A percentile compares a stretch with the other conserved stretches of the same genome.
phyloP scores from a whole-genome alignment of 2,113 vertebrate genomes.

The Trinectes maculatus region DNA sequence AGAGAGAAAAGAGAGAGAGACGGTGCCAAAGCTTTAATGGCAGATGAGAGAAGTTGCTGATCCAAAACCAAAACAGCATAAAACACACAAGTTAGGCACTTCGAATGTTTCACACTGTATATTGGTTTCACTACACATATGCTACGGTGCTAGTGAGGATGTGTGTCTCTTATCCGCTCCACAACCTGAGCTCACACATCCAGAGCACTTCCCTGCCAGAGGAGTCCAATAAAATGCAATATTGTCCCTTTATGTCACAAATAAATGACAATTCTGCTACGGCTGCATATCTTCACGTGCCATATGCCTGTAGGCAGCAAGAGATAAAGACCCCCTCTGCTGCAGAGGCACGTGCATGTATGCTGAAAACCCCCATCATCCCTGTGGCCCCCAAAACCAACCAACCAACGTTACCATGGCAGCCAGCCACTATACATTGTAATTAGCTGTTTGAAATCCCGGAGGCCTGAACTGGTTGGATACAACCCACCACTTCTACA shows the following conservation, averaged over 20 bases:
- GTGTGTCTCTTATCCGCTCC: conserved; percentile 38
- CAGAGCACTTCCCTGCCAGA: conserved; percentile 16
- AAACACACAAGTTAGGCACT: conserved; percentile 3
- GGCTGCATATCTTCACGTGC: conserved; percentile 66
- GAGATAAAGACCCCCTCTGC: conserved; percentile 53
- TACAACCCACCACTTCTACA: conserved; percentile 49
- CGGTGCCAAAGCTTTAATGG: conserved; percentile 4
- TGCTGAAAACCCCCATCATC: conserved; percentile 5
- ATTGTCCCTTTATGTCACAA: conserved; percentile 29
- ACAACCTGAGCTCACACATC: conserved; percentile 31
- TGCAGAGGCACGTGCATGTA: conserved; percentile 42
- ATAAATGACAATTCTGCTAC: conserved; percentile 47
- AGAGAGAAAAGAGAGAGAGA: neutral
- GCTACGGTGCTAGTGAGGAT: conserved; percentile 24
- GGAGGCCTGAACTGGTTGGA: conserved; percentile 30
- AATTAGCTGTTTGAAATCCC: conserved; percentile 72
- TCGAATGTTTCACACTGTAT: neutral
- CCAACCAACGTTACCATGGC: conserved; percentile 68
- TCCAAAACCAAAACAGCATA: neutral
- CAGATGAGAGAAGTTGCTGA: conserved; percentile 10
- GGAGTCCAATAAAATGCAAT: conserved; percentile 36
- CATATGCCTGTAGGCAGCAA: conserved; percentile 57
- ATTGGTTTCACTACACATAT: neutral
- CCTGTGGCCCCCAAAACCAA: conserved; percentile 39
- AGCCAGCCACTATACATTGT: conserved; percentile 71